Percentiles rank a stretch among this genome's conserved stretches.
These are phyloP conservation scores for Lasioglossum baleicum DNA, from an alignment of 1,140 invertebrate genomes.

Conservation along the genomic window DNA sequence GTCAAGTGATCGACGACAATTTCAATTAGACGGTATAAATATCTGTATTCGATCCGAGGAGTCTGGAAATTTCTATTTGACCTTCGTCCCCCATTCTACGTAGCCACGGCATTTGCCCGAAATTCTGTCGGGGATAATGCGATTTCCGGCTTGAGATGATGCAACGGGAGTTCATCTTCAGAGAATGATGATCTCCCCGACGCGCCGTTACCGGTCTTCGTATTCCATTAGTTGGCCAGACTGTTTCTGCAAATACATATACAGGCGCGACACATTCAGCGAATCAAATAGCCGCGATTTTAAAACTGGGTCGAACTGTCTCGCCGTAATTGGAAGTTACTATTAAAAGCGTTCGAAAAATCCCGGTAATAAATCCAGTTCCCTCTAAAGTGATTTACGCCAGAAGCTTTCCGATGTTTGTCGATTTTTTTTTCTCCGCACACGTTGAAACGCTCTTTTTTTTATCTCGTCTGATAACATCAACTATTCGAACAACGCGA, in stretches of 20 bases:
- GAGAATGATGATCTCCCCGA: constrained; percentile 16
- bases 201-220: neutral
- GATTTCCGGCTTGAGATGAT: constrained; percentile 46
- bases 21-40: no score
- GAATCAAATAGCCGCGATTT: neutral
- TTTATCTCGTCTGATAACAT: neutral
- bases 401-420: no score
- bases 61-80: no score
- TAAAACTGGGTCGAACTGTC: neutral
- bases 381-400: neutral
- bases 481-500: neutral
- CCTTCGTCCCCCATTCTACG: no score
- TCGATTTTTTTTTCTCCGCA: neutral
- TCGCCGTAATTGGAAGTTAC: neutral
- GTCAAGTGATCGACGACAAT: no score
- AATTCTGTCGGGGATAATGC: no score
- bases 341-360: constrained; percentile 3
- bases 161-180: constrained; percentile 33
- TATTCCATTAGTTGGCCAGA: constrained; percentile 25
- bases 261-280: no score
- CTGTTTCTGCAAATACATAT: constrained; percentile 1
- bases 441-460: neutral
- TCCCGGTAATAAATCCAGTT: neutral
- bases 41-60: no score
- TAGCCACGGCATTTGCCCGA: no score